Conservation (phyloP, 2,888 invertebrate genomes). For the Drosophila borealis region DNA sequence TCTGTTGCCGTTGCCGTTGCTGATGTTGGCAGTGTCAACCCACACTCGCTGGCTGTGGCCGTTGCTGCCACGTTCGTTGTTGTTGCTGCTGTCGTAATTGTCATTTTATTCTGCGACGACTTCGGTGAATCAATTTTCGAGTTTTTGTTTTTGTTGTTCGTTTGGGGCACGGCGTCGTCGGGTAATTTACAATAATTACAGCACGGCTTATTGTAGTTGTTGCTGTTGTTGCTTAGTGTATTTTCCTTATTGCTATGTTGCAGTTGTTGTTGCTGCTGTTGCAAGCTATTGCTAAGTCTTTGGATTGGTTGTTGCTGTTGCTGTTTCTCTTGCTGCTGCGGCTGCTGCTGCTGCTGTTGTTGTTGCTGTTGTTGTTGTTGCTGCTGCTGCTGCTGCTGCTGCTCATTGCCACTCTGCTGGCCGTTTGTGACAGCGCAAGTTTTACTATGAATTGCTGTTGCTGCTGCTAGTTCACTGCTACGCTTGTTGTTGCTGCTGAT, state of each 20-base stretch:
- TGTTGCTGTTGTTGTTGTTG: constrained; percentile 42
- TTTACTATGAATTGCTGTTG: constrained; percentile 63
- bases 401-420: constrained; percentile 74
- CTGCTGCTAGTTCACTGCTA: constrained; percentile 43
- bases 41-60: constrained; percentile 75
- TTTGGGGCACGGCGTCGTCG: constrained; percentile 76
- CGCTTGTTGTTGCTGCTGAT: constrained; percentile 56
- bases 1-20: constrained; percentile 30
- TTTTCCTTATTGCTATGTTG: constrained; percentile 79
- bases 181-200: constrained; percentile 81
- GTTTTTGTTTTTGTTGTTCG: constrained; percentile 64
- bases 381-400: constrained; percentile 54
- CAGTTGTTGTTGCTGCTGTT: constrained; percentile 54
- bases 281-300: constrained; percentile 82
- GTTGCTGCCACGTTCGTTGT: constrained; percentile 61
- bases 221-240: constrained; percentile 69
- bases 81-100: constrained; percentile 72
- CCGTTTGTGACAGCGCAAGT: constrained; percentile 74
- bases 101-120: constrained; percentile 78
- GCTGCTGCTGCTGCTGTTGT: constrained; percentile 74
- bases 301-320: constrained; percentile 75
- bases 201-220: constrained; percentile 68
- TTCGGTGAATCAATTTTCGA: constrained; percentile 77
- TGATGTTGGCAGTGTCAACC: constrained; percentile 64
- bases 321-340: constrained; percentile 60